Conservation (phyloP, 2,888 invertebrate genomes). For the Microplitis deprimator region DNA sequence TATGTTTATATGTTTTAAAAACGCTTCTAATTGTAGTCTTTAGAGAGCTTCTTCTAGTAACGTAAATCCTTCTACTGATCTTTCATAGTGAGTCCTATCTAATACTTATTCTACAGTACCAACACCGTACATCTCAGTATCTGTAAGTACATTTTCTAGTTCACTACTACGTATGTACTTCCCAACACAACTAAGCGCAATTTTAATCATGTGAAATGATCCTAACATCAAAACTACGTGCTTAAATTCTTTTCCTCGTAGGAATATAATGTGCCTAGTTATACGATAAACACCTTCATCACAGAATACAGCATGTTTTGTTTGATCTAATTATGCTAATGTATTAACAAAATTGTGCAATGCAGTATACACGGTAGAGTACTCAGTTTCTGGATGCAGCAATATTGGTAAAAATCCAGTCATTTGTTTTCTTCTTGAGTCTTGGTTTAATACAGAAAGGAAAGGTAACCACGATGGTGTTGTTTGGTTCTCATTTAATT, state of each 20-base stretch:
- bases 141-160: neutral
- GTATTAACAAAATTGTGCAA: no score
- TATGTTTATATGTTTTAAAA: neutral
- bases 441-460: no score
- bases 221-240: neutral
- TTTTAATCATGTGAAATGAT: neutral
- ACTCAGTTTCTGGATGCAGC: no score
- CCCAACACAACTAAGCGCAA: neutral
- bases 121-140: neutral
- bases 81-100: neutral
- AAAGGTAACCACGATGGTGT: no score
- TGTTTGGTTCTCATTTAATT: no score
- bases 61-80: neutral
- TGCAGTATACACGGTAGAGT: no score
- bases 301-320: no score
- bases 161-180: neutral
- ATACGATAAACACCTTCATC: no score
- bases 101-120: neutral
- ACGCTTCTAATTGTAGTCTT: slow-evolving; percentile 3
- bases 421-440: no score
- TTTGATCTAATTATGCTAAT: no score
- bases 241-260: neutral
- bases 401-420: no score
- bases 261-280: no score
- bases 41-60: neutral